Base-by-base conservation (phyloP, 1,140 invertebrate species). In the Dinothrombium tinctorium region DNA sequence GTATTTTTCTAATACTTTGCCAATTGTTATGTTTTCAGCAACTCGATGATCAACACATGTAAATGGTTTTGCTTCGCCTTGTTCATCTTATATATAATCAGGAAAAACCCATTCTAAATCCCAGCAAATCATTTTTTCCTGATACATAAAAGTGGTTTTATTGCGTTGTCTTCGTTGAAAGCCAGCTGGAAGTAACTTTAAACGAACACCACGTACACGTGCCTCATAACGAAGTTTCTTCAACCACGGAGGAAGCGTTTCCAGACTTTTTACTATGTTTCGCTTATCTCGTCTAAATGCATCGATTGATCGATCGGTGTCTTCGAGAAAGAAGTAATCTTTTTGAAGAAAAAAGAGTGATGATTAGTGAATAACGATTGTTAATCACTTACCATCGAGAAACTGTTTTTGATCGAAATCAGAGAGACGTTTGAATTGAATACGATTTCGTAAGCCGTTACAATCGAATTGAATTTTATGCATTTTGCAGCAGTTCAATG, bases 321-420 rank as follows among this genome's bases (percentile, higher is more conserved):
- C 37, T 32, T 43, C 42, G 2, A 43, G 36, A 33, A 43, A n/a
- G n/a, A n/a, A 43, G 2, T 42, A 38, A 29, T 8, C 4, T 6
- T 41, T 15, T 8, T 23, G 7, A 23, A 28, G 4, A 8, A 19
- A 22, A 3, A 43, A 19, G 11, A 37, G 19, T 2, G 6, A 14
- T 37, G n/a, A 8, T 22, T n/a, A 17, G 15, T 12, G 31, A 6
- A 40, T 23, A 43, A 25, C 42, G 11, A 37, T 35, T 8, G 19
- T 20, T 2, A 43, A 42, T 6, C n/a, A n/a, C n/a, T n/a, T n/a
- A n/a, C n/a, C n/a, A n/a, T n/a, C n/a, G n/a, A n/a, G n/a, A n/a
- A n/a, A n/a, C n/a, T 43, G 9, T 20, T 4, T 11, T 17, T 43
- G 17, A 2, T 4, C 3, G 26, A n/a, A 43, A 32, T 33, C 17